Base-by-base conservation (phyloP, 2,888 invertebrate species). In the Dioctria linearis region DNA sequence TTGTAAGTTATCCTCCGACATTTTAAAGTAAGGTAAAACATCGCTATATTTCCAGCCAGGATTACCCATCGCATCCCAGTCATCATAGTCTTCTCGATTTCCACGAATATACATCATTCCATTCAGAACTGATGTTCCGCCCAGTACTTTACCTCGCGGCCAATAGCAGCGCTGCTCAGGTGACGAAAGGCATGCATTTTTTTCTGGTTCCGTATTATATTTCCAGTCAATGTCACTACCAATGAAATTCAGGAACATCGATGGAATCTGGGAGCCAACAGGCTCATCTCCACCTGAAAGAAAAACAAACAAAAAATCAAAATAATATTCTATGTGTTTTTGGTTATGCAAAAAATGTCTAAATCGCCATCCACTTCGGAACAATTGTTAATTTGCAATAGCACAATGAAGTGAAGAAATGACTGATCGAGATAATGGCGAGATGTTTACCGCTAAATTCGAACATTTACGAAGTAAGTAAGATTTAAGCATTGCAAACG, bases 91-190 rank as follows among this genome's bases (percentile, higher is more conserved):
- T 82, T 92, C 93, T 40, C 94, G 92, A 80, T 96, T 94, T 0
- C 98, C 98, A 42, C 98, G 91, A 83, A 98, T 95, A 88, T 98
- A 98, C 93, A 95, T 97, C 98, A 98, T 98, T 39, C 98, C 98
- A 88, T 98, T 98, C 90, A 98, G 92, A 0, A 96, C 96, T 13
- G 97, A 97, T 0, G 96, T 97, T 0, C 98, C 98, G 5, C 98
- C 98, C 8, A 97, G 89, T 0, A 96, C 95, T 90, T 96, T 96
- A 86, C 96, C 96, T 85, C 96, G 90, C 0, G 96, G 95, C 96
- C 96, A 96, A 86, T 93, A 94, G 87, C 96, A 96, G 83, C 93
- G 92, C 42, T 92, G 90, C 43, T 91, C 93, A 0, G 91, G 91
- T 85, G 95, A 94, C 2, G 92, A 93, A 40, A 96, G 90, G 84